phyloP scores from a whole-genome alignment of 2,888 invertebrate species.

The Limenitis camilla region DNA sequence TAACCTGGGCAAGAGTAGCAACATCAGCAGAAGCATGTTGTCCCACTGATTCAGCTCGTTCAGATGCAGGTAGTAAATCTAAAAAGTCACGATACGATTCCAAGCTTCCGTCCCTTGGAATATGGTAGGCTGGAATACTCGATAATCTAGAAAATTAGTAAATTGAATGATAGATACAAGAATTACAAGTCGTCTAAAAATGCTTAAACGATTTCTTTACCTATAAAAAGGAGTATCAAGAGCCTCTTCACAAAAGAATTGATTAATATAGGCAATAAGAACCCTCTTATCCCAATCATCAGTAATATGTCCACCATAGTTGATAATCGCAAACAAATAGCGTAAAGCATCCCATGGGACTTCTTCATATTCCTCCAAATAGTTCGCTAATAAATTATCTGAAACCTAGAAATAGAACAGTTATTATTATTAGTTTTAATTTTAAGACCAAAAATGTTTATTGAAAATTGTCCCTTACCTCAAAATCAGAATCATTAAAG shows the following conservation, averaged over 20 bases:
- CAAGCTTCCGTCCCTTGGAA: conserved; percentile 87
- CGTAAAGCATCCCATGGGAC: conserved; percentile 94
- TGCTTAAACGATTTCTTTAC: conserved; percentile 40
- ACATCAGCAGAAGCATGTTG: conserved; percentile 94
- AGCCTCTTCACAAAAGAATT: conserved; percentile 84
- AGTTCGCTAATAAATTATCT: conserved; percentile 86
- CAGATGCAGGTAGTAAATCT: conserved; percentile 82
- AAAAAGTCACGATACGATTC: conserved; percentile 88
- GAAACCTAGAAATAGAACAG: conserved; percentile 73
- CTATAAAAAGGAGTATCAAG: conserved; percentile 78
- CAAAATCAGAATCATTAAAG: conserved; percentile 94
- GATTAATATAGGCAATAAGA: conserved; percentile 86
- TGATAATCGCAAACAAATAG: conserved; percentile 90
- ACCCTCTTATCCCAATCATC: conserved; percentile 84
- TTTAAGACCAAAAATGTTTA: not conserved
- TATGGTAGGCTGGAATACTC: conserved; percentile 82
- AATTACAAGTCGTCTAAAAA: not conserved
- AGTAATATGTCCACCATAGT: conserved; percentile 90
- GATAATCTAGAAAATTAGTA: conserved; percentile 75
- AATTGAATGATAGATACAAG: not conserved
- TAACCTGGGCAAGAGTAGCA: conserved; percentile 86
- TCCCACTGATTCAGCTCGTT: conserved; percentile 91
- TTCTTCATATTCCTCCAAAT: conserved; percentile 89
- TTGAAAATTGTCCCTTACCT: conserved; percentile 67
- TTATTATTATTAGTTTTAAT: not conserved